Base-by-base conservation (phyloP, 2,888 invertebrate species). In the Busseola fusca region DNA sequence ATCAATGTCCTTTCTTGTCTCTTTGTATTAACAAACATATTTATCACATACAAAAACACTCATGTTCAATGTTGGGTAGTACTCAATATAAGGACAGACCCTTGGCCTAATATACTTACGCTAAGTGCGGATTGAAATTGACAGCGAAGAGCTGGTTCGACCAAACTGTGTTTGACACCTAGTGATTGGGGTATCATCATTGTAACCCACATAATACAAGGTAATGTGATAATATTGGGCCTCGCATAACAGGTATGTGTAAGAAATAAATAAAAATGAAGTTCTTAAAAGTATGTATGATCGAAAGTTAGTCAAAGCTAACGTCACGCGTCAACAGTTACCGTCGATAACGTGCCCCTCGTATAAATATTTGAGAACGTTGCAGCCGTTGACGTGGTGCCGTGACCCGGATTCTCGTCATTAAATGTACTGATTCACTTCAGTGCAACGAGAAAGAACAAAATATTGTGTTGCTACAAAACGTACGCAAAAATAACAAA, bases 161-260 rank as follows among this genome's bases (percentile, higher is more conserved):
- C 52, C 12, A 34, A 45, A 45, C 64, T 76, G 75, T 64, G 60
- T 64, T 73, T 79, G 79, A 79, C 79, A 62, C 18, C 56, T 52
- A 50, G 56, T 76, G 75, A 76, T 76, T 73, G 50, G 64, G 79
- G 74, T 76, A 37, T 34, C n/a, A 56, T 69, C 48, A 48, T 25
- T 27, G 27, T 48, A 48, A 52, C 34, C n/a, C 37, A 40, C 14
- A 45, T 48, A 30, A 42, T 54, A 48, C 14, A 42, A 62, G 37
- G 50, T 42, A 25, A 62, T 58, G 50, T 52, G 25, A 50, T 45
- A 5, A 63, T 42, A 57, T 62, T 40, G 16, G 18, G 21, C 10
- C 21, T 45, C 25, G 34, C 14, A 25, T 57, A 34, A 52, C 48
- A 54, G 52, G 58, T 25, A 21, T 27, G 0, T 37, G 42, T 18